Conservation (phyloP, 2,113 vertebrate species). For the Sakesphorus luctuosus region DNA sequence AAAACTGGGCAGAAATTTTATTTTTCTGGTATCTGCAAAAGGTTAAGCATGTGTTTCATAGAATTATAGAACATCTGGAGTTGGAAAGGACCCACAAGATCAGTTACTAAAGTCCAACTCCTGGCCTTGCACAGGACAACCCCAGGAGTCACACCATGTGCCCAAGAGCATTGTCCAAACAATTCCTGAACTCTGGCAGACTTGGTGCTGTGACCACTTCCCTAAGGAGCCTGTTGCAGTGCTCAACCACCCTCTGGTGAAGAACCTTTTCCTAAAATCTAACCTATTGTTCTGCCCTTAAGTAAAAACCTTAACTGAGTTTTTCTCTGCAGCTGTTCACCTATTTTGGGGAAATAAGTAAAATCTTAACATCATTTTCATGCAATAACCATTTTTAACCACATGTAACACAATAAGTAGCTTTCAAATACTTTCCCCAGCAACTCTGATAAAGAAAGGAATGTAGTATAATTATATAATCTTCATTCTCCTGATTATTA, state of each 20-base stretch:
- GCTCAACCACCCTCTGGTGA: fast-evolving
- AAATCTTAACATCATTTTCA: neutral
- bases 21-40: neutral
- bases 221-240: no score
- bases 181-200: neutral
- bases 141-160: fast-evolving
- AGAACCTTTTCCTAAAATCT: neutral
- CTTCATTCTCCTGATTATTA: neutral
- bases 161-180: fast-evolving
- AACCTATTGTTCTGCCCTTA: neutral
- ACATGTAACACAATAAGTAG: neutral
- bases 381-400: neutral
- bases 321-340: neutral
- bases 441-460: neutral
- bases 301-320: neutral
- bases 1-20: neutral
- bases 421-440: neutral
- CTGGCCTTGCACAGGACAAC: neutral
- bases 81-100: neutral
- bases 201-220: neutral
- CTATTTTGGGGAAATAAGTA: neutral
- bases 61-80: neutral
- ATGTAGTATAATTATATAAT: neutral
- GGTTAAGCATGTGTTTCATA: neutral
- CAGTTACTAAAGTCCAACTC: neutral